Evolutionary conservation across 1,140 invertebrate genomes (phyloP).

Genomic region (Lerema accius): DNA sequence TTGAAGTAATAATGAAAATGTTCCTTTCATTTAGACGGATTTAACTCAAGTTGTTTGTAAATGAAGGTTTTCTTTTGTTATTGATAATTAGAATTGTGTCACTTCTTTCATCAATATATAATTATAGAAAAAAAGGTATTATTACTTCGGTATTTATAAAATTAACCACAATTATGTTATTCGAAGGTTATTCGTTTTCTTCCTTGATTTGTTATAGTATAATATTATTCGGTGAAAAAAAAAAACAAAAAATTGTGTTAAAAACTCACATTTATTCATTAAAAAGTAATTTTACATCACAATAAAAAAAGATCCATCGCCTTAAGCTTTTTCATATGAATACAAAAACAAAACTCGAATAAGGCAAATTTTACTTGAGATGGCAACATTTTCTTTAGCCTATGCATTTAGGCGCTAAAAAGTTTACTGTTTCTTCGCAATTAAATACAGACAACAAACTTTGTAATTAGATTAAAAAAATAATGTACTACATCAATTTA

Average conservation of each 20-base stretch:
- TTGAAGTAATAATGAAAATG: slow-evolving; percentile 5
- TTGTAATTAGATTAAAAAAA: no score
- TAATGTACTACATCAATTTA: no score
- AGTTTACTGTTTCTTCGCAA: neutral
- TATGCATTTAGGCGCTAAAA: neutral
- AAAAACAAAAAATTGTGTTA: slow-evolving; percentile 2
- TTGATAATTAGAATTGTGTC: no score
- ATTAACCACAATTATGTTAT: no score
- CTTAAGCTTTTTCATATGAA: slow-evolving; percentile 1
- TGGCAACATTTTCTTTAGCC: slow-evolving; percentile 18
- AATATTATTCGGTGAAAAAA: no score
- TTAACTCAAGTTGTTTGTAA: neutral
- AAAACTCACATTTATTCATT: slow-evolving; percentile 30
- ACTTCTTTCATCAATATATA: no score
- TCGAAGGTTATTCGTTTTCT: no score
- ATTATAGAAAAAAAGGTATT: no score
- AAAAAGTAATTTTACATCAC: slow-evolving; percentile 28
- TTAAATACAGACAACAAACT: slow-evolving; percentile 9
- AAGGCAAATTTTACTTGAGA: neutral
- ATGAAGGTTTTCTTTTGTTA: no score
- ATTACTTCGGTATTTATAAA: no score
- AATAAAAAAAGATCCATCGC: slow-evolving; percentile 10
- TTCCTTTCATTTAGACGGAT: neutral
- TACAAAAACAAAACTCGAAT: slow-evolving; percentile 13
- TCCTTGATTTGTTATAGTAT: no score